Conservation (phyloP, 2,888 invertebrate genomes). For the Cephonodes hylas region DNA sequence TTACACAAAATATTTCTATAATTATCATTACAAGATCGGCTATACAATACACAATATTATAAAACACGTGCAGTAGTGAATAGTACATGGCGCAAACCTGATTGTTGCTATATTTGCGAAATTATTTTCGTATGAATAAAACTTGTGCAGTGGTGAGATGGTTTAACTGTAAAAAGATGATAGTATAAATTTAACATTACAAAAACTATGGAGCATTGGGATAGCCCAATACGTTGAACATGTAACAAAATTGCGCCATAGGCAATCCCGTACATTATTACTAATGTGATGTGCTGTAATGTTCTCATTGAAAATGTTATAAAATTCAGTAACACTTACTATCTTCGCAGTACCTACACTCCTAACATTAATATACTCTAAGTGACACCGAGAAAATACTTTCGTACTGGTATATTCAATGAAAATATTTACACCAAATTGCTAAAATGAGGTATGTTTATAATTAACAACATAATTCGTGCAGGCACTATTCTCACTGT, state of each 20-base stretch:
- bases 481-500: constrained; percentile 60
- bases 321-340: not conserved
- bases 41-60: not conserved
- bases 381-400: not conserved
- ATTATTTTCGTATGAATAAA: not conserved
- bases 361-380: not conserved
- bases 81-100: too few species aligned
- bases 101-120: not conserved
- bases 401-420: not conserved
- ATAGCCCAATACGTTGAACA: not conserved
- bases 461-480: constrained; percentile 35
- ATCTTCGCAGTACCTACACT: not conserved
- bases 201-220: not conserved
- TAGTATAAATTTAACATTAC: too few species aligned
- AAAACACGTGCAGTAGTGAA: not conserved
- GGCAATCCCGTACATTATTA: not conserved
- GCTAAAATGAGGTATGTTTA: constrained; percentile 23
- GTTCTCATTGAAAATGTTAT: not conserved
- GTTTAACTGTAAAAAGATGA: too few species aligned
- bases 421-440: constrained; percentile 13
- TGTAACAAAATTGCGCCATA: not conserved
- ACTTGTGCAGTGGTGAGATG: not conserved
- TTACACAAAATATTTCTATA: not conserved
- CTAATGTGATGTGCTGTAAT: not conserved
- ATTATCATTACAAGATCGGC: not conserved